Evolutionary conservation across 2,797 vertebrate species (phyloP), one percentile per base, ranked within the genome.

Genomic region (Ptychobarbus kaznakovi): DNA sequence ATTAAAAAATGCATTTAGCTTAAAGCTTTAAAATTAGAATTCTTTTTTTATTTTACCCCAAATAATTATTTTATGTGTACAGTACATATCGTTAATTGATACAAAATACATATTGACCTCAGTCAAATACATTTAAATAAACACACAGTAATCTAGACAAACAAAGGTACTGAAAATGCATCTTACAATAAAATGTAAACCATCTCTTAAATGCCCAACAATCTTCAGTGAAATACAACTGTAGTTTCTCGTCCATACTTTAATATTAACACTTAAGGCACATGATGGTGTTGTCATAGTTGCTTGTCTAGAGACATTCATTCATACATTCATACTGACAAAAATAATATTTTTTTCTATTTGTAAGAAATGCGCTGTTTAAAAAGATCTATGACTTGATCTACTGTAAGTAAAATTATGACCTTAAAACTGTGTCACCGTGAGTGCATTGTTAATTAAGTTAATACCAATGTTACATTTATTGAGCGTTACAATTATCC

Each of bases 401-500:
- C 2, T 58, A 70, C 38, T 70, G 38, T 13, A 2, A 42, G 20
- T 16, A n/a, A 78, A 61, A 38, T 11, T 18, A 42, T 78, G 38
- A 28, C n/a, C 38, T 78, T 78, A 63, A 61, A 61, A 28, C 15
- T 28, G 75, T 25, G 53, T n/a, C 38, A 42, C 53, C 25, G 35
- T 42, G 56, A 61, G 38, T 42, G 38, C 76, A 78, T 78, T 78
- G 76, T 78, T 38, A 78, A 78, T 42, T 16, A 44, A 63, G 56
- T 78, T 63, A 44, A 78, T 63, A 28, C 53, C 56, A 78, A 63
- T 63, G 53, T 78, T 78, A 28, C 56, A 63, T 78, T 63, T 78
- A 63, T 63, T 63, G 76, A 78, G 76, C n/a, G 8, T 78, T 78
- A 42, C 76, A 78, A 63, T 66, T 80, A 80, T 80, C 40, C 61